These are phyloP conservation scores for Dynastes tityus DNA, from an alignment of 2,888 invertebrate genomes.

Conservation along the genomic window DNA sequence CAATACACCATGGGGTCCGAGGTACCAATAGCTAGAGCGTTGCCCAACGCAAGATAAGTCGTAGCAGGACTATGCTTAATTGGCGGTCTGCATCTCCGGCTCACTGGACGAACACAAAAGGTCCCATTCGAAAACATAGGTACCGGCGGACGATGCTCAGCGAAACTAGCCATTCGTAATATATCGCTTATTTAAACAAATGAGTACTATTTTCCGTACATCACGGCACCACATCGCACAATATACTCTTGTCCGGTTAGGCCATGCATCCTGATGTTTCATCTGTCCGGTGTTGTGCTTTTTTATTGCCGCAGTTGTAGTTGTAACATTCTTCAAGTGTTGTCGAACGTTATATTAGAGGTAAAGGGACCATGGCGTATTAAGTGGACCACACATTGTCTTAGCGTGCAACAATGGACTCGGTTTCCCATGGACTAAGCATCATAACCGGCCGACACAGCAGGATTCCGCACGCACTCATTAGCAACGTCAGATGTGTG, in stretches of 20 bases:
- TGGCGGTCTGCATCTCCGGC: constrained; percentile 40
- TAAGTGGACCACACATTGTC: constrained; percentile 66
- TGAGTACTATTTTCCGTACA: constrained; percentile 45
- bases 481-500: constrained; percentile 67
- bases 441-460: constrained; percentile 63
- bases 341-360: constrained; percentile 47
- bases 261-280: constrained; percentile 34
- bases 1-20: constrained; percentile 32
- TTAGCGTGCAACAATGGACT: constrained; percentile 63
- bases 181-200: constrained; percentile 47
- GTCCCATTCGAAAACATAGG: constrained; percentile 30
- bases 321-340: constrained; percentile 45
- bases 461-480: constrained; percentile 69
- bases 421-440: constrained; percentile 61
- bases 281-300: constrained; percentile 35
- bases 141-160: not conserved
- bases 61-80: constrained; percentile 28
- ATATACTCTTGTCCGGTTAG: constrained; percentile 37
- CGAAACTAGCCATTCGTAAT: constrained; percentile 36
- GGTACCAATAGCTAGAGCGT: constrained; percentile 23
- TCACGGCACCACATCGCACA: constrained; percentile 20
- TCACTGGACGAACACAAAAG: constrained; percentile 42
- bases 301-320: constrained; percentile 44
- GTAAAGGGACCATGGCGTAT: constrained; percentile 52
- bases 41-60: constrained; percentile 18